Conservation (phyloP, 2,888 invertebrate genomes). For the Patella pellucida region DNA sequence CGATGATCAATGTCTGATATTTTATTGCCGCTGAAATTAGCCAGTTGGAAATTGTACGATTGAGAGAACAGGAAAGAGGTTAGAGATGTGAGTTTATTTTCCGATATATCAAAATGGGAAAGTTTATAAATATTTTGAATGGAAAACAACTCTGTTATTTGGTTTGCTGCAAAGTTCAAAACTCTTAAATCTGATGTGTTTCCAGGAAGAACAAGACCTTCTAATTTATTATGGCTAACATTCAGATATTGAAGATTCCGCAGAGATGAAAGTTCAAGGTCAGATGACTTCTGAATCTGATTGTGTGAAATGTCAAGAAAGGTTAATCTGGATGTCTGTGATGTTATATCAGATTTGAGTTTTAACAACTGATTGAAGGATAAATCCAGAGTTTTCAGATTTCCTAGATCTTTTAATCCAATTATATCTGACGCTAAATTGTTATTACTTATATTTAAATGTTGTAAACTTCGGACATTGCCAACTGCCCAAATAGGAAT, state of each 20-base stretch:
- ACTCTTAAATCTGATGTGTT: constrained; percentile 36
- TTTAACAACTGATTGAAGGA: constrained; percentile 22
- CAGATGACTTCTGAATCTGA: constrained; percentile 15
- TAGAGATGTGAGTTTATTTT: constrained; percentile 46
- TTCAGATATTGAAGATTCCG: constrained; percentile 34
- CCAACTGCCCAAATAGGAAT: constrained; percentile 36
- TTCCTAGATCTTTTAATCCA: constrained; percentile 16
- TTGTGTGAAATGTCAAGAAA: constrained; percentile 40
- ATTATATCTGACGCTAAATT: constrained; percentile 22
- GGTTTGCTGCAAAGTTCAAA: constrained; percentile 36
- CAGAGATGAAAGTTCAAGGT: constrained; percentile 30
- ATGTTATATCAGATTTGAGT: constrained; percentile 28
- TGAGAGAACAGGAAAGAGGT: constrained; percentile 51
- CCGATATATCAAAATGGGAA: not conserved
- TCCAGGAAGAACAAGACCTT: constrained; percentile 27
- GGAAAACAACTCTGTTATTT: constrained; percentile 31
- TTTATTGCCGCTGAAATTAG: constrained; percentile 58
- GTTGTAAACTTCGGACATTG: constrained; percentile 36
- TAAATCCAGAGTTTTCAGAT: constrained; percentile 25
- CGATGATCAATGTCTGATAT: constrained; percentile 49
- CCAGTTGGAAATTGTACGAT: constrained; percentile 45
- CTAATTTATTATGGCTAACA: constrained; percentile 32
- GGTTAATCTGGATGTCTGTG: constrained; percentile 28
- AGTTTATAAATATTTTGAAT: constrained; percentile 13
- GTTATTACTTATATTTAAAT: constrained; percentile 47